Evolutionary conservation across 2,113 vertebrate genomes (phyloP).

Genomic region (Orycteropus afer): DNA sequence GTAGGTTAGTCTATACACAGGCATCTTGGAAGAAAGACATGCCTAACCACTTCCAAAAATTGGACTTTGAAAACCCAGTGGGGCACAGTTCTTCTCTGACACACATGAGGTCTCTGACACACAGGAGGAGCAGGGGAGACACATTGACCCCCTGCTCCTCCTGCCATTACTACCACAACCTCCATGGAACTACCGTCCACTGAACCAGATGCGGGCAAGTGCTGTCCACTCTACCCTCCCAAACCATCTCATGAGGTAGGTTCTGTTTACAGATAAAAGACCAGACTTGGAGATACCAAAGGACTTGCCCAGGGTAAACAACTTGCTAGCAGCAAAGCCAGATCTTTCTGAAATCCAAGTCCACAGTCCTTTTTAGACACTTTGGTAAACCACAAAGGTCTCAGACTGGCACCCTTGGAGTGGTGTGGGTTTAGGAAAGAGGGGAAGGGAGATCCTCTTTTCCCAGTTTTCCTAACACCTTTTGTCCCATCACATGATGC

Average conservation of each 20-base stretch:
- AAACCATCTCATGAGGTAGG: background rate
- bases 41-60: background rate
- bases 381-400: background rate
- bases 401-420: background rate
- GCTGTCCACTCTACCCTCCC: background rate
- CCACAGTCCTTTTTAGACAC: rapidly evolving
- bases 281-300: background rate
- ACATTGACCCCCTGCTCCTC: background rate
- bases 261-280: background rate
- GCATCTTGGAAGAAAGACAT: background rate
- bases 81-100: background rate
- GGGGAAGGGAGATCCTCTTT: background rate
- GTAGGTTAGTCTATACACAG: background rate
- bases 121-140: no score
- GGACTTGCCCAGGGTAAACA: background rate
- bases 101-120: background rate
- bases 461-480: background rate
- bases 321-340: background rate
- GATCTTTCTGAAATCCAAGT: background rate
- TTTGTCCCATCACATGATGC: background rate
- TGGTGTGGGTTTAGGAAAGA: background rate
- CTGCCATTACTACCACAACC: background rate
- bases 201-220: background rate
- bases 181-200: background rate
- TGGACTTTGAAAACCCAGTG: background rate